Evolutionary conservation across 2,888 invertebrate genomes (phyloP), one percentile per base, ranked within the genome.

Genomic region (Dynastes tityus): DNA sequence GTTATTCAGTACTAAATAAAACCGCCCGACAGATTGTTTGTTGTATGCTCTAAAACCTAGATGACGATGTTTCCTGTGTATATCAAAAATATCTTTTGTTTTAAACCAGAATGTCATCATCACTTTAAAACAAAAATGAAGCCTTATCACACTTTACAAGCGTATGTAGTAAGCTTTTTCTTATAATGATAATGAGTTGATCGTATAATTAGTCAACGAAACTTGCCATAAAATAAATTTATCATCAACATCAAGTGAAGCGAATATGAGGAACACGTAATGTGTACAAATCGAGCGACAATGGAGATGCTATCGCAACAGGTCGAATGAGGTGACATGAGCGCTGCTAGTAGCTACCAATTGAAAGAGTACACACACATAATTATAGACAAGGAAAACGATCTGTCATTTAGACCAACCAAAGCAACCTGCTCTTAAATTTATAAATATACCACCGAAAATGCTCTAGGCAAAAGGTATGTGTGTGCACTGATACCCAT

Each of bases 61-160:
- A 73, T 73, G 73, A 74, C 45, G 40, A 74, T 74, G 55, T 61
- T 61, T 74, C 73, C 73, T 74, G 73, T 74, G 63, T 74, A 74
- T 74, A 61, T 74, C 61, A 74, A 61, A 74, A 61, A 74, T 74
- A 74, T 74, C 73, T 74, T 45, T 45, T 45, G 45, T 37, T 37
- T 40, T 58, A 45, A 16, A 61, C 27, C 45, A 45, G 45, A 45
- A 16, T 53, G 73, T 74, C 73, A 74, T 74, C 61, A 55, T 16
- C 22, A 22, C 22, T 63, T 61, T 27, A 22, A 61, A 40, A 61
- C 27, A 61, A 45, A 29, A 67, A 49, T 32, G 1, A 40, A 58
- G 0, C 45, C 27, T 71, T 74, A 74, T 74, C 73, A 45, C 73
- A 3, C 13, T 27, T 61, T 63, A 61, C 61, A 45, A n/a, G 11